Base-by-base conservation (phyloP, 2,113 vertebrate species). In the Tenrec ecaudatus region DNA sequence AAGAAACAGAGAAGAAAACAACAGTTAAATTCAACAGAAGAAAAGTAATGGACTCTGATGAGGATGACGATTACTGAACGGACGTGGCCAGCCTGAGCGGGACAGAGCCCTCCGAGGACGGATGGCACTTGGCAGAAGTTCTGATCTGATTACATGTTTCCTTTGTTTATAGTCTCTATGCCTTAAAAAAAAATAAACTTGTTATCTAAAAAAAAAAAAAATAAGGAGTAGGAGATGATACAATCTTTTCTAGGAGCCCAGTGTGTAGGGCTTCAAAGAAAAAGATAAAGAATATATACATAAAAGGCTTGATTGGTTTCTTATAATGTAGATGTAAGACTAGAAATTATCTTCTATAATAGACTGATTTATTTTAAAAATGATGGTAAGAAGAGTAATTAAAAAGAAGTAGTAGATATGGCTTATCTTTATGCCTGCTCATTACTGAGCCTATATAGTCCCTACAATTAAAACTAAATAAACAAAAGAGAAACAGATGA, bases 21-120 rank as follows among this genome's bases (percentile, higher is more conserved):
- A 99, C 99, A 33, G 99, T 99, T 87, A 99, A 98, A 98, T 99
- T 99, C 98, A 99, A 99, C 98, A 99, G 99, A 98, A 98, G 98
- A 96, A 99, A 97, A 98, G 99, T 99, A 93, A 96, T 99, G 99
- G 99, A 99, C 97, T 99, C 99, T 0, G 99, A 99, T 96, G 99
- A 99, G 94, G 99, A 99, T 1, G 99, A 99, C 0, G 98, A 99
- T 95, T 97, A 98, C 79, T 98, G 96, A 97, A 96, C 89, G 31
- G 93, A 80, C 96, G 95, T 96, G 47, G 69, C 88, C 87, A 97
- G 94, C 91, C 78, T 94, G 83, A 73, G 77, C 79, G 82, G 95
- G 58, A 47, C 27, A 85, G 92, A 80, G 87, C 88, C 91, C 68
- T 90, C 92, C 94, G 88, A 96, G 93, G 86, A 84, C 89, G 96